phyloP scores from a whole-genome alignment of 30 jellyfish, hydroid and myxozoan species.

The Cassiopea xamachana region DNA sequence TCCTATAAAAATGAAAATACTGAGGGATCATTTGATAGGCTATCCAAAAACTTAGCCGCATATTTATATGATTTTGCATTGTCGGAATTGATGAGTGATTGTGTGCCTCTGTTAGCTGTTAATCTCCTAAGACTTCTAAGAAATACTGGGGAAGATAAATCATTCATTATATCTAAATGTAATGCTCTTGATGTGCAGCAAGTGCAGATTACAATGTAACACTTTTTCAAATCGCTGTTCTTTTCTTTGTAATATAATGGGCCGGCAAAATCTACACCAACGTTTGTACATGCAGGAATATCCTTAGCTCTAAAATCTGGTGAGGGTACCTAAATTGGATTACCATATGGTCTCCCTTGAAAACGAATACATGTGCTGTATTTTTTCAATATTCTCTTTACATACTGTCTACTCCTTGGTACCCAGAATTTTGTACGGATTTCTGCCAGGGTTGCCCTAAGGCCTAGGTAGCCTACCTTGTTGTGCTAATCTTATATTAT shows the following conservation, averaged over 20 bases:
- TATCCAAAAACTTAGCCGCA: neutral
- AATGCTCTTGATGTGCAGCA: constrained; percentile 55
- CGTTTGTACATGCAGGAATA: constrained; percentile 29
- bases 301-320: constrained; percentile 57
- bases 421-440: constrained; percentile 62
- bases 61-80: constrained; percentile 14
- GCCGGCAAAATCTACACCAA: constrained; percentile 54
- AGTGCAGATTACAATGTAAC: constrained; percentile 40
- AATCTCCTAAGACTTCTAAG: neutral
- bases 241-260: constrained; percentile 14
- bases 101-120: constrained; percentile 19
- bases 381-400: constrained; percentile 26
- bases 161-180: constrained; percentile 35
- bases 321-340: constrained; percentile 28
- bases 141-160: constrained; percentile 7
- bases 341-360: constrained; percentile 34
- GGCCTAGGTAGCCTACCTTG: constrained; percentile 9
- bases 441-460: constrained; percentile 59
- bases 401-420: constrained; percentile 62
- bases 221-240: no score
- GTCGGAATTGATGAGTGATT: neutral
- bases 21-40: neutral
- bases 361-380: constrained; percentile 18
- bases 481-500: constrained; percentile 1
- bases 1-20: constrained; percentile 11